Conservation (phyloP, 2,888 invertebrate genomes). For the Drosophila yooni region DNA sequence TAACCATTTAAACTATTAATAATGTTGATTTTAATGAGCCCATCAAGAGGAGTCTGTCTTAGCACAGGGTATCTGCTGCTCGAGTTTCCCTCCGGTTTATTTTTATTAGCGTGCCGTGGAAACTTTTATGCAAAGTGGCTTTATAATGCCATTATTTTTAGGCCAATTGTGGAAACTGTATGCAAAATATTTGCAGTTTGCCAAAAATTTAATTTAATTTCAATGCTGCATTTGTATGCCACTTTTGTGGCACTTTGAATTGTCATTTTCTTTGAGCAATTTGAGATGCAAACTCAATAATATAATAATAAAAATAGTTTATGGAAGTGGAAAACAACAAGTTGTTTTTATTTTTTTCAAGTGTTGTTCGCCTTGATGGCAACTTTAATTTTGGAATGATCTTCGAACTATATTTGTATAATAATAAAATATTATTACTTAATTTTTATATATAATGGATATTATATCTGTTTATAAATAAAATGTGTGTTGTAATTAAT, state of each 20-base stretch:
- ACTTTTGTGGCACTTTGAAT: slow-evolving; percentile 19
- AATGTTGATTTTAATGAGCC: neutral
- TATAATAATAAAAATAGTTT: too few relatives aligned
- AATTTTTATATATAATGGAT: too few relatives aligned
- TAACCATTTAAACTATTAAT: neutral
- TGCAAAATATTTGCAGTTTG: slow-evolving; percentile 20
- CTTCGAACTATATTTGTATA: neutral
- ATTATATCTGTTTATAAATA: too few relatives aligned
- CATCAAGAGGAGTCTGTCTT: neutral
- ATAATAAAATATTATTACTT: neutral
- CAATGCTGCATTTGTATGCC: slow-evolving; percentile 40
- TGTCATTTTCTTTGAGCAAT: slow-evolving; percentile 12
- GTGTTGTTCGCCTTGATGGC: slow-evolving; percentile 17
- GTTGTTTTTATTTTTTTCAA: slow-evolving; percentile 15
- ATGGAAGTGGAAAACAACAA: neutral
- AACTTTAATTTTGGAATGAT: slow-evolving; percentile 1
- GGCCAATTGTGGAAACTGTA: slow-evolving; percentile 4
- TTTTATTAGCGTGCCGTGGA: slow-evolving; percentile 13
- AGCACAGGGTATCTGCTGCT: neutral
- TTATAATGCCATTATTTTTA: slow-evolving; percentile 17
- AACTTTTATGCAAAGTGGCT: slow-evolving; percentile 9
- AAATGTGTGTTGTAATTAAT: neutral
- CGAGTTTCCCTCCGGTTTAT: neutral
- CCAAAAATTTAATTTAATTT: slow-evolving; percentile 42
- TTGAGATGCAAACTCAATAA: slow-evolving; percentile 1